Percentiles rank a stretch among this genome's conserved stretches.
These are phyloP conservation scores for Tinea trinotella DNA, from an alignment of 2,888 invertebrate species.

Conservation along the genomic window DNA sequence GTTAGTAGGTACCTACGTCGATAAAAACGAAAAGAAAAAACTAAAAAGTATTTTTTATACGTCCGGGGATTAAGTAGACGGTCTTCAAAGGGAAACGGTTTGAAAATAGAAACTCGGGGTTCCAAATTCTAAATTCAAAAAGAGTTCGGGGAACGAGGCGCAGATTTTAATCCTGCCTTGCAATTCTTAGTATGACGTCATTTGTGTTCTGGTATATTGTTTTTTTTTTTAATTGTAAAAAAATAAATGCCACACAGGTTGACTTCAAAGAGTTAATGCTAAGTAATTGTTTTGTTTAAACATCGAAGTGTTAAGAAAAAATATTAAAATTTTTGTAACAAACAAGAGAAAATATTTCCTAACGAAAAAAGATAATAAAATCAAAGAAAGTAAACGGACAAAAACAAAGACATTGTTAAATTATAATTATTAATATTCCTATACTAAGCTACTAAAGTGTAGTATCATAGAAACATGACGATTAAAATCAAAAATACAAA, in stretches of 20 bases:
- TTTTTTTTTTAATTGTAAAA: not conserved
- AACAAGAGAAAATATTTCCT: no score
- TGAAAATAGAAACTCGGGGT: slow-evolving; percentile 13
- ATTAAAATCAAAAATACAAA: no score
- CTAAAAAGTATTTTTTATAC: slow-evolving; percentile 7
- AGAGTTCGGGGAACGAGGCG: slow-evolving; percentile 17
- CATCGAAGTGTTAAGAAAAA: no score
- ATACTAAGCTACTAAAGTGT: no score
- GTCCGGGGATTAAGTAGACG: slow-evolving; percentile 9
- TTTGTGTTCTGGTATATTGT: not conserved
- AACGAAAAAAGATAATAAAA: no score
- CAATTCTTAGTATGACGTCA: slow-evolving; percentile 3
- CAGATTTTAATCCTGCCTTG: slow-evolving; percentile 12
- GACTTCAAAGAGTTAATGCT: not conserved
- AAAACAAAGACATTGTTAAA: no score
- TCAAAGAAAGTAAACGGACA: no score
- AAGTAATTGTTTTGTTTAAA: not conserved
- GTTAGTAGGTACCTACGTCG: no score
- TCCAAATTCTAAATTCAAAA: slow-evolving; percentile 18
- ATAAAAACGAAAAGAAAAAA: not conserved
- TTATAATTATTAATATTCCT: no score
- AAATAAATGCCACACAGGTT: slow-evolving; percentile 2
- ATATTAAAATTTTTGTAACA: no score
- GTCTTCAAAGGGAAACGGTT: slow-evolving; percentile 10
- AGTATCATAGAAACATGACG: no score